Evolutionary conservation across 2,113 vertebrate species (phyloP).

Genomic region (Gadus chalcogrammus): DNA sequence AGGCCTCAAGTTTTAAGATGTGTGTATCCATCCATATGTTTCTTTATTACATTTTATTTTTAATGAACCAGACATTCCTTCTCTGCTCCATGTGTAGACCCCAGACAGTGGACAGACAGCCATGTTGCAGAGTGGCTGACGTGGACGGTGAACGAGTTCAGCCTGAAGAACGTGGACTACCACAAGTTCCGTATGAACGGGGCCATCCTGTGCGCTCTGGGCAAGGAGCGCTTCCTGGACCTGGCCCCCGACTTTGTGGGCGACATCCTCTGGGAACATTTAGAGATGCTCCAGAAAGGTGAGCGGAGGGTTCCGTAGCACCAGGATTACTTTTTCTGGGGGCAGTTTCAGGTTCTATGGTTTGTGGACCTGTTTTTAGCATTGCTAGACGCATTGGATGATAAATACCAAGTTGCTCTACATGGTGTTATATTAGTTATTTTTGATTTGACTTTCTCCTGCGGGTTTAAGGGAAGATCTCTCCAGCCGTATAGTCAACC

Average conservation of each 20-base stretch:
- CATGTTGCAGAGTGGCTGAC: slow-evolving; percentile 93
- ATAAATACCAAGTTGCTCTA: no score
- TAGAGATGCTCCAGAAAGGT: slow-evolving; percentile 99
- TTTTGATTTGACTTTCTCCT: no score
- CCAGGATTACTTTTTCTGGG: no score
- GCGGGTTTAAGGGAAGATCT: no score
- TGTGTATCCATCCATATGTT: no score
- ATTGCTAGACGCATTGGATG: no score
- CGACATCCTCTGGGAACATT: slow-evolving; percentile 98
- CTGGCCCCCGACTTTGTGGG: slow-evolving; percentile 97
- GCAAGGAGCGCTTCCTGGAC: slow-evolving; percentile 96
- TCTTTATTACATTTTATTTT: no score
- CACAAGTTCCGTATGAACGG: slow-evolving; percentile 95
- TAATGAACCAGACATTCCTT: background rate
- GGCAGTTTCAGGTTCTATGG: no score
- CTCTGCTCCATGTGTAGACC: slow-evolving; percentile 72
- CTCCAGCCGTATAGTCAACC: no score
- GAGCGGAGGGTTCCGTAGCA: slow-evolving; percentile 12
- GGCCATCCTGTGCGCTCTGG: slow-evolving; percentile 88
- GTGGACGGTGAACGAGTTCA: slow-evolving; percentile 98
- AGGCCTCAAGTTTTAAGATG: no score
- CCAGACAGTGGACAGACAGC: slow-evolving; percentile 92
- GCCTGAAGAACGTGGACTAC: slow-evolving; percentile 95
- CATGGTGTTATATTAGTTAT: no score
- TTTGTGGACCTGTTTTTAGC: no score